Percentiles rank a stretch among this genome's conserved stretches.
Evolutionary conservation across 1,140 invertebrate genomes (phyloP).

Genomic region (Sycobia sp.): DNA sequence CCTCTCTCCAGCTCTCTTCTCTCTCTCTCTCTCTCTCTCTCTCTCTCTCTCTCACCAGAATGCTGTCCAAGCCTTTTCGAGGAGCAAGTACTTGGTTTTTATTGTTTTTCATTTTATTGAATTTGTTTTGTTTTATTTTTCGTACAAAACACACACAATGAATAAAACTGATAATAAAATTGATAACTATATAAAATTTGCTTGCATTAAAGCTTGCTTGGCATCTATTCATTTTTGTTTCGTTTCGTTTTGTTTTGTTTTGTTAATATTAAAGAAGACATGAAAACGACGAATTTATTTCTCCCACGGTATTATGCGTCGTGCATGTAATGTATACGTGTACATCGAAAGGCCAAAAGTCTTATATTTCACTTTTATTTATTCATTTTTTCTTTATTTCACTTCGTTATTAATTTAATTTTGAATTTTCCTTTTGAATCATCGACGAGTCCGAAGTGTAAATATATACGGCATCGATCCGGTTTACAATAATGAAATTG

Average conservation of each 20-base stretch:
- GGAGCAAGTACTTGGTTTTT: conserved; percentile 1
- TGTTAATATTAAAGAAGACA: conserved; percentile 22
- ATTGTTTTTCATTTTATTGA: not conserved
- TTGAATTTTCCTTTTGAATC: too few relatives aligned
- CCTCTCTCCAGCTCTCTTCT: not conserved
- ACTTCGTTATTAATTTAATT: too few relatives aligned
- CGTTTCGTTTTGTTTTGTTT: too few relatives aligned
- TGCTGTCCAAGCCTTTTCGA: conserved; percentile 10
- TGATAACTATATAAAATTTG: conserved; percentile 16
- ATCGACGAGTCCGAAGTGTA: too few relatives aligned
- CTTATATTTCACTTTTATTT: not conserved
- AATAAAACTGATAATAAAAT: too few relatives aligned
- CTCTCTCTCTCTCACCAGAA: not conserved
- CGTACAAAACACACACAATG: not conserved
- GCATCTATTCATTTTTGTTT: conserved; percentile 21
- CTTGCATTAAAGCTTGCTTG: conserved; percentile 15
- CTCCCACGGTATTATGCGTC: not conserved
- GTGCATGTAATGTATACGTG: not conserved
- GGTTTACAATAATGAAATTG: too few relatives aligned
- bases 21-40: not conserved
- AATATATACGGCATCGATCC: too few relatives aligned
- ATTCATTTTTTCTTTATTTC: too few relatives aligned
- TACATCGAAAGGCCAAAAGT: not conserved
- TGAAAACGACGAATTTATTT: conserved; percentile 3
- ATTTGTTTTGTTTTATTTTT: conserved; percentile 16